These are phyloP conservation scores for Hirudinaria manillensis DNA, from an alignment of 2,888 invertebrate genomes.

Conservation along the genomic window DNA sequence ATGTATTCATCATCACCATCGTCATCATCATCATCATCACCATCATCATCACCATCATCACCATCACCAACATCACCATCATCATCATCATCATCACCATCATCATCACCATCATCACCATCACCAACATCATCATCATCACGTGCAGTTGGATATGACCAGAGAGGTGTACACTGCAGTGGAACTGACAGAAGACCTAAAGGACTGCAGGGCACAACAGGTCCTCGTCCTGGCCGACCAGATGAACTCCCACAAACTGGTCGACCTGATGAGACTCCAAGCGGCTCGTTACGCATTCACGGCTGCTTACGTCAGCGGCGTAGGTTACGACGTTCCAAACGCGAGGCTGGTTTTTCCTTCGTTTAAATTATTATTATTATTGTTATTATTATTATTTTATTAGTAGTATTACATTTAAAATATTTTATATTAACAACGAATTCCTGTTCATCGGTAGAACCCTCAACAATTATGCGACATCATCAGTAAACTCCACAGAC, in stretches of 20 bases:
- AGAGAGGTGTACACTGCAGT: constrained; percentile 56
- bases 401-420: too few relatives aligned
- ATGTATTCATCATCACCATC: constrained; percentile 3
- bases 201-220: constrained; percentile 55
- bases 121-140: neutral
- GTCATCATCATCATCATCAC: constrained; percentile 19
- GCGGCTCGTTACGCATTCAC: constrained; percentile 49
- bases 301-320: constrained; percentile 51
- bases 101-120: neutral
- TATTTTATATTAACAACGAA: too few relatives aligned
- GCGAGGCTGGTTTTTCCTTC: constrained; percentile 18
- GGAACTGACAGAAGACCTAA: constrained; percentile 56
- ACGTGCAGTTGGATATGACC: constrained; percentile 49
- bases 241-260: constrained; percentile 55
- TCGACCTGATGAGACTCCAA: neutral
- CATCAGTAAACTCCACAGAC: too few relatives aligned
- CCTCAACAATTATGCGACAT: too few relatives aligned
- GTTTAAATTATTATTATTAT: neutral
- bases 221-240: constrained; percentile 57
- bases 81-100: constrained; percentile 14
- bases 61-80: constrained; percentile 3
- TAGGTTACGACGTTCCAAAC: constrained; percentile 50
- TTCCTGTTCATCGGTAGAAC: too few relatives aligned
- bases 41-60: constrained; percentile 16
- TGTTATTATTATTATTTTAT: too few relatives aligned